phyloP scores from a whole-genome alignment of 2,888 invertebrate species.

The Thymelicus sylvestris region DNA sequence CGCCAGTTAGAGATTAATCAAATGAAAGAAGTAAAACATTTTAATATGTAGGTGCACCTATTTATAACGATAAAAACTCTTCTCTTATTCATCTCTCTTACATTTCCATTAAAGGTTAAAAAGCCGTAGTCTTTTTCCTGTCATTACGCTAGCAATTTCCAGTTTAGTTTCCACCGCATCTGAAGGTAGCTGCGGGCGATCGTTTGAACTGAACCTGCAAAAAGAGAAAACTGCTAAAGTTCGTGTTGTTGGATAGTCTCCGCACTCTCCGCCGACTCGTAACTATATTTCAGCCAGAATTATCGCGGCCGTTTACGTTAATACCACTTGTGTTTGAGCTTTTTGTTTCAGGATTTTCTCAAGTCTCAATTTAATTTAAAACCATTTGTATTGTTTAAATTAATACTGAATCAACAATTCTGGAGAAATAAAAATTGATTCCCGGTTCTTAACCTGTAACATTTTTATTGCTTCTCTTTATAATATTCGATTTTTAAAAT shows the following conservation, averaged over 20 bases:
- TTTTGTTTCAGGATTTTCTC: conserved; percentile 20
- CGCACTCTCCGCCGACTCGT: conserved; percentile 26
- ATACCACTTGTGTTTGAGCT: conserved; percentile 22
- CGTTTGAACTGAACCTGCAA: conserved; percentile 29
- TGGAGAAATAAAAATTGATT: too few relatives aligned
- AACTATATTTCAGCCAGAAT: conserved; percentile 35
- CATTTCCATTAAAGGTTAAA: background rate
- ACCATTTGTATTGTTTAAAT: conserved; percentile 18
- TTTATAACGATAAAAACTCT: too few relatives aligned
- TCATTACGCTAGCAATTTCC: conserved; percentile 27
- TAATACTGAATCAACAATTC: background rate
- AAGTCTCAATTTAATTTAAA: conserved; percentile 33
- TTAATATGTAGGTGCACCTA: too few relatives aligned
- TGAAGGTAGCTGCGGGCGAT: conserved; percentile 33
- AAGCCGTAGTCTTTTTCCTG: conserved; percentile 4
- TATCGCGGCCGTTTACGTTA: conserved; percentile 32
- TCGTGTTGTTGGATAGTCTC: conserved; percentile 40
- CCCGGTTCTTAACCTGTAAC: too few relatives aligned
- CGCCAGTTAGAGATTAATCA: too few relatives aligned
- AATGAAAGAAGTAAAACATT: too few relatives aligned
- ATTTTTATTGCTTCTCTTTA: too few relatives aligned
- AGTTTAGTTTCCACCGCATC: conserved; percentile 35
- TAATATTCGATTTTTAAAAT: too few relatives aligned
- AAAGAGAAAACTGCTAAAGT: conserved; percentile 38
- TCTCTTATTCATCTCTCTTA: background rate